A percentile compares a stretch with the other conserved stretches of the same genome.
phyloP scores from a whole-genome alignment of 2,888 invertebrate species.

The Chaitophorus viminalis region DNA sequence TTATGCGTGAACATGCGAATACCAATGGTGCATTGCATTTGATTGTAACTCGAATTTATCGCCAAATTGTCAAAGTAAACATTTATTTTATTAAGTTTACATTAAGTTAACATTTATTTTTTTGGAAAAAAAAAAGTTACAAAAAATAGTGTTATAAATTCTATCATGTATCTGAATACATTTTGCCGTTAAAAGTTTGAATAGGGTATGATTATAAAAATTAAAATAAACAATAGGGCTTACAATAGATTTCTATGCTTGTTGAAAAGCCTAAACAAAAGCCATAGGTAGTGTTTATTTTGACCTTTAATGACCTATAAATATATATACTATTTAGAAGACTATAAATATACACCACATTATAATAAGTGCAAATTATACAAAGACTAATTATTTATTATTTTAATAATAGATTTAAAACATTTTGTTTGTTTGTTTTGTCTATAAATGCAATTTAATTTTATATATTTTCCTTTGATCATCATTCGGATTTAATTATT shows the following conservation, averaged over 20 bases:
- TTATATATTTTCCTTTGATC: not conserved
- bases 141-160: not conserved
- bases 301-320: conserved; percentile 34
- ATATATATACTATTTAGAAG: not conserved
- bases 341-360: not conserved
- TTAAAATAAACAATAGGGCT: not conserved
- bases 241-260: conserved; percentile 4
- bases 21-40: too few relatives aligned
- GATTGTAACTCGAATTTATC: too few relatives aligned
- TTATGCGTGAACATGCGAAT: not conserved
- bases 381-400: too few relatives aligned
- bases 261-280: conserved; percentile 21
- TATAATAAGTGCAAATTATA: not conserved
- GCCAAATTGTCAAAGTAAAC: not conserved
- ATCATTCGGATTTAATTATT: not conserved
- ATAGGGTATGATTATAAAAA: not conserved
- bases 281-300: not conserved
- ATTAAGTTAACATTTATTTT: not conserved
- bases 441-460: not conserved
- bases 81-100: not conserved
- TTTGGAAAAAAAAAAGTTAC: not conserved
- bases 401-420: too few relatives aligned
- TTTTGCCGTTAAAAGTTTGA: conserved; percentile 1
- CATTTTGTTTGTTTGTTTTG: not conserved
- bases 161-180: not conserved